A percentile compares a stretch with the other conserved stretches of the same genome.
Evolutionary conservation across 2,113 vertebrate species (phyloP).

Genomic region (Pteruthius melanotis): DNA sequence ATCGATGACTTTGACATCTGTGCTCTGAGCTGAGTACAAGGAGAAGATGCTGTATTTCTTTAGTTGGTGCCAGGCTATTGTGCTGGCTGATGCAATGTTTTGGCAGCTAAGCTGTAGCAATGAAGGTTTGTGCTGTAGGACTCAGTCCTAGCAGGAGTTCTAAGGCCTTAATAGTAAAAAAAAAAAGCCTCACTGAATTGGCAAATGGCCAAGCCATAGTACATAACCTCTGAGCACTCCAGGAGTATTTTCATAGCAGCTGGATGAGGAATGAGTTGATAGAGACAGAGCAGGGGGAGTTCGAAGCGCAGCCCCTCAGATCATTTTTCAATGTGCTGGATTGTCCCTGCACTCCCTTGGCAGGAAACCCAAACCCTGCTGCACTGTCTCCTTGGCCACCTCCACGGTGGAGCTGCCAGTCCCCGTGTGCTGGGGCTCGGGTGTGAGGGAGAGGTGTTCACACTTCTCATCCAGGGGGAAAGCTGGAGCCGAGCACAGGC

Average conservation of each 20-base stretch:
- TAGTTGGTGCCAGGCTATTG: background rate
- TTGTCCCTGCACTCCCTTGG: background rate
- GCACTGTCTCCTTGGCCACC: background rate
- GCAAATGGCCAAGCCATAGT: background rate
- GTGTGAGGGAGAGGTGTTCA: background rate
- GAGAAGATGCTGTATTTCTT: background rate
- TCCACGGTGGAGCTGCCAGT: rapidly evolving
- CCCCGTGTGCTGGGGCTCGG: rapidly evolving
- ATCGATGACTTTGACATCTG: background rate
- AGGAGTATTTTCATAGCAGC: background rate
- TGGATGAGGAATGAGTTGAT: constrained; percentile 38
- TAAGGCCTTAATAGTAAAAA: background rate
- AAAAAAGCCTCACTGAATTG: background rate
- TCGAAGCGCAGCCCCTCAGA: background rate
- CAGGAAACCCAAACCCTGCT: background rate
- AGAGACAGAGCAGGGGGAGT: background rate
- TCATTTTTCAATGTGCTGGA: background rate
- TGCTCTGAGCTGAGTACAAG: background rate
- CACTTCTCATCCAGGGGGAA: background rate
- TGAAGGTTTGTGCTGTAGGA: background rate
- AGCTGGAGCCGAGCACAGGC: background rate
- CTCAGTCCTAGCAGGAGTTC: background rate
- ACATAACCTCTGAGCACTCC: constrained; percentile 21
- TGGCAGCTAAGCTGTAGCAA: background rate
- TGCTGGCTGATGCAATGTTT: constrained; percentile 27